Conservation (phyloP, 2,113 vertebrate genomes). For the Riparia riparia region DNA sequence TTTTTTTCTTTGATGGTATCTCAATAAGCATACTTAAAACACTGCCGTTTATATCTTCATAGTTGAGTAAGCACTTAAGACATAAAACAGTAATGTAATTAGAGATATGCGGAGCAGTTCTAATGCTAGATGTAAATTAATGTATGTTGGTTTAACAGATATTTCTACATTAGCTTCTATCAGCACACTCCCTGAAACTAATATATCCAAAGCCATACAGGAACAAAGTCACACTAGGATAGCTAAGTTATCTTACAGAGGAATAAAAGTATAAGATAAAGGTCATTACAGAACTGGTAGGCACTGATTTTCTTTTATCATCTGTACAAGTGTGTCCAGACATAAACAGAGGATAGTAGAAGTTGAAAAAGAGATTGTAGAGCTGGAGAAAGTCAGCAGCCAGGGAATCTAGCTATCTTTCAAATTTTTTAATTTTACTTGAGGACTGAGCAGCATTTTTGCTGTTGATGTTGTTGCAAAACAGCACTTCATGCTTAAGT, state of each 20-base stretch:
- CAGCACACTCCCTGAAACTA: not conserved
- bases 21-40: not conserved
- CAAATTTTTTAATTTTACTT: not conserved
- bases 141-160: constrained; percentile 10
- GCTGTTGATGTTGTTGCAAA: not conserved
- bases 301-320: not conserved
- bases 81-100: constrained; percentile 40
- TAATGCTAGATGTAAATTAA: not conserved
- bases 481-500: not conserved
- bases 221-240: not conserved
- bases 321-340: not conserved
- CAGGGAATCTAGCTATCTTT: not conserved
- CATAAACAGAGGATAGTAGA: not conserved
- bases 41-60: not conserved
- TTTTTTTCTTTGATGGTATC: not conserved
- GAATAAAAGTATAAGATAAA: not conserved
- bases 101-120: not conserved
- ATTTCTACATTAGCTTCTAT: not conserved
- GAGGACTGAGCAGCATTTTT: not conserved
- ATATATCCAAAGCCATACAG: not conserved
- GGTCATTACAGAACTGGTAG: not conserved
- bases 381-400: not conserved
- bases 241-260: not conserved
- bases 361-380: not conserved
- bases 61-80: constrained; percentile 24